phyloP scores from a whole-genome alignment of 2,888 invertebrate genomes.

The Eucera pruinosa region DNA sequence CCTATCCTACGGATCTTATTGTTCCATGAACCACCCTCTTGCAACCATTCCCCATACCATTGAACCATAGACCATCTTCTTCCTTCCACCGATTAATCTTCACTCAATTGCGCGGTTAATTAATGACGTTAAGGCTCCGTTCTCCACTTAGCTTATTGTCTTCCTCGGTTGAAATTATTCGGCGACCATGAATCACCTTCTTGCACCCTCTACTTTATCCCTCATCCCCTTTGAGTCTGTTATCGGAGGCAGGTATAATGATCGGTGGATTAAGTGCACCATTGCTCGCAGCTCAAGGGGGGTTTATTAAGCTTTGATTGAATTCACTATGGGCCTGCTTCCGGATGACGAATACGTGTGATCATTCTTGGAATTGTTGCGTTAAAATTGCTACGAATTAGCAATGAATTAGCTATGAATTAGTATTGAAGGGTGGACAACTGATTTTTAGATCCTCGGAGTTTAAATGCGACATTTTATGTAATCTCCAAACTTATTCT shows the following conservation, averaged over 20 bases:
- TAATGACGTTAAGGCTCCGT: conserved; percentile 71
- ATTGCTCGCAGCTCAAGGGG: conserved; percentile 20
- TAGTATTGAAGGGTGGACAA: neutral
- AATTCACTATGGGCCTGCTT: conserved; percentile 9
- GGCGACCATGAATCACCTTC: conserved; percentile 70
- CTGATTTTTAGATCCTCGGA: no score
- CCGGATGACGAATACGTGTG: conserved; percentile 13
- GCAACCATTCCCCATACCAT: conserved; percentile 1
- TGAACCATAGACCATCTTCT: conserved; percentile 39
- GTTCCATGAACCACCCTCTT: conserved; percentile 46
- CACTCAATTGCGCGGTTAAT: conserved; percentile 77
- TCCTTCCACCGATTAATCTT: conserved; percentile 74
- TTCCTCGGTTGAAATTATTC: conserved; percentile 71
- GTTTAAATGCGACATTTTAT: no score
- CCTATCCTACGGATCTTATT: conserved; percentile 67
- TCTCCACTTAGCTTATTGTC: conserved; percentile 76
- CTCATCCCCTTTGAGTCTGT: conserved; percentile 31
- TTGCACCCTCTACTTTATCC: conserved; percentile 18
- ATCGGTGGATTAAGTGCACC: conserved; percentile 66
- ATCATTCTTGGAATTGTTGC: conserved; percentile 18
- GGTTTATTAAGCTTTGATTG: conserved; percentile 56
- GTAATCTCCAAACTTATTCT: no score
- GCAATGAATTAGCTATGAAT: no score
- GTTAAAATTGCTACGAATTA: no score
- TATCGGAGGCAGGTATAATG: conserved; percentile 65